phyloP scores from a whole-genome alignment of 2,888 invertebrate species.

The Epirrita christyi region DNA sequence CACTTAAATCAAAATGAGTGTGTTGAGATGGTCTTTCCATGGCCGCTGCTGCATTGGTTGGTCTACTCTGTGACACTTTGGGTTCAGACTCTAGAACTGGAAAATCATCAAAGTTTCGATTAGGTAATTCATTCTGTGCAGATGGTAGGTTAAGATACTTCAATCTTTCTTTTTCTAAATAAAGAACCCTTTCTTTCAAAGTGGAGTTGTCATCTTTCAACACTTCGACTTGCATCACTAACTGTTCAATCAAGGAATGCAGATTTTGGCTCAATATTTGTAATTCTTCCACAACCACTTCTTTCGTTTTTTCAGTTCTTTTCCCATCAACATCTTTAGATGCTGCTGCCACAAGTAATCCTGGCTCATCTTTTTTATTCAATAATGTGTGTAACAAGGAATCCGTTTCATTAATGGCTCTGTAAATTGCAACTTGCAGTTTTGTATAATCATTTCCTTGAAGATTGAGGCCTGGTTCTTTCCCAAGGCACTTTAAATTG shows the following conservation, averaged over 20 bases:
- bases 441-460: slow-evolving; percentile 70
- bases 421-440: slow-evolving; percentile 86
- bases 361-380: slow-evolving; percentile 53
- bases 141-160: slow-evolving; percentile 68
- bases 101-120: slow-evolving; percentile 32
- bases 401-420: slow-evolving; percentile 88
- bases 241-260: slow-evolving; percentile 79
- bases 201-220: slow-evolving; percentile 86
- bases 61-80: slow-evolving; percentile 41
- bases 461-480: slow-evolving; percentile 64
- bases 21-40: slow-evolving; percentile 48
- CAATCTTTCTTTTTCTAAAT: slow-evolving; percentile 83
- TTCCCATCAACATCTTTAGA: slow-evolving; percentile 65
- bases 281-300: slow-evolving; percentile 87
- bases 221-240: slow-evolving; percentile 87
- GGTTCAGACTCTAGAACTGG: slow-evolving; percentile 34
- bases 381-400: slow-evolving; percentile 80
- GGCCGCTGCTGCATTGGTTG: slow-evolving; percentile 37
- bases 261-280: slow-evolving; percentile 87
- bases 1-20: slow-evolving; percentile 69
- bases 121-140: slow-evolving; percentile 51
- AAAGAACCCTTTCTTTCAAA: slow-evolving; percentile 83
- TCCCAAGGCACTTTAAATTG: slow-evolving; percentile 67
- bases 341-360: slow-evolving; percentile 47
- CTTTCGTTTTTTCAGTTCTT: slow-evolving; percentile 86